Evolutionary conservation across 2,888 invertebrate genomes (phyloP), one percentile per base, ranked within the genome.

Genomic region (Troglohyphantes excavatus): DNA sequence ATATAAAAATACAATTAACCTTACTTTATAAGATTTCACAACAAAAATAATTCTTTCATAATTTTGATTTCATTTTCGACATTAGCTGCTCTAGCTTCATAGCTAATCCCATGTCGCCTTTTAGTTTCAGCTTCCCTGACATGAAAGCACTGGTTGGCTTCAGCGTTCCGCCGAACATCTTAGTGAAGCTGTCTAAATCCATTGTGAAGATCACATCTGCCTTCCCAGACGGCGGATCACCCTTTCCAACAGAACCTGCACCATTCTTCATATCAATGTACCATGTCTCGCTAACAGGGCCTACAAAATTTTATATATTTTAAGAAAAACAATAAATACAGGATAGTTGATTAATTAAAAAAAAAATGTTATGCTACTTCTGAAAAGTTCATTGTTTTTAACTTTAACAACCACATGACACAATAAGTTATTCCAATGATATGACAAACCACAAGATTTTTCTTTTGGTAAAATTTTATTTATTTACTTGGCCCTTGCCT

Each of bases 91-190:
- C 94, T 73, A 94, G 92, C 86, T 94, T 94, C 93, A 95, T 93
- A 7, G 94, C 95, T 72, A 93, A 92, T 2, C 92, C 93, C 93
- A 95, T 93, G 91, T 94, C 93, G 11, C 95, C 94, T 90, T 93
- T 93, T 72, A 95, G 94, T 92, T 94, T 94, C 67, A 95, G 92
- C 91, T 94, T 94, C 33, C 95, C 94, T 23, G 93, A 92, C 94
- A 95, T 94, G 91, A 94, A 94, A 7, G 95, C 94, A 68, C 92
- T 92, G 0, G 94, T 94, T 7, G 95, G 93, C 88, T 94, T 94
- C 26, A 94, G 90, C 85, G 94, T 92, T 39, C 95, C 94, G 59
- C 92, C 92, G 91, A 94, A 94, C 93, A 95, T 94, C 85, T 93
- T 93, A 1, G 92, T 92, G 91, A 95, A 94, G 85, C 93, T 93